Conservation (phyloP, 2,888 invertebrate species). For the Pachycephus smyrnensis region DNA sequence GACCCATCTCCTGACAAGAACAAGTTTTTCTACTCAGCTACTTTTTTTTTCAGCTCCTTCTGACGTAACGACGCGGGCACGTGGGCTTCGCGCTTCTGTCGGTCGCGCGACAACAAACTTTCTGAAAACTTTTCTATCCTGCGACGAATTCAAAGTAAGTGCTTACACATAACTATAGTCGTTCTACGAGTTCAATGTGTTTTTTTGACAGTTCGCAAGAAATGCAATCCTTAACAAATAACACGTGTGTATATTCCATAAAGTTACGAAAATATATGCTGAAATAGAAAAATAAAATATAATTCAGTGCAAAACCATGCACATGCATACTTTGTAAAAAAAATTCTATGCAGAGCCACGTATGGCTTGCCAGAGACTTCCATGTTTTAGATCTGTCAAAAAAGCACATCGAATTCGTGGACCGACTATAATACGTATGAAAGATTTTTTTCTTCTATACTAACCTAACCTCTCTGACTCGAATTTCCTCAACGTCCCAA, state of each 20-base stretch:
- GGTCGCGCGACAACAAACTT: not conserved
- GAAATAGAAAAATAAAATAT: too few relatives aligned
- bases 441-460: not conserved
- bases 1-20: slow-evolving; percentile 50
- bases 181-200: too few relatives aligned
- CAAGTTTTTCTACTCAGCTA: slow-evolving; percentile 64
- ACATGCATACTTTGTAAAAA: too few relatives aligned
- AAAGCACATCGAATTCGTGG: too few relatives aligned
- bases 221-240: too few relatives aligned
- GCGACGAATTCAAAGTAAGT: not conserved
- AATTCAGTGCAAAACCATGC: too few relatives aligned
- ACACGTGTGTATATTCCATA: too few relatives aligned
- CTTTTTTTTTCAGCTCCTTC: slow-evolving; percentile 22
- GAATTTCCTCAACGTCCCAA: not conserved
- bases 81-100: not conserved
- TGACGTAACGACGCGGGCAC: not conserved
- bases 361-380: too few relatives aligned
- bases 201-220: too few relatives aligned
- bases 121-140: not conserved
- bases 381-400: too few relatives aligned
- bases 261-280: too few relatives aligned
- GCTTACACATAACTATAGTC: not conserved
- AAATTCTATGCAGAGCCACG: too few relatives aligned
- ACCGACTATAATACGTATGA: not conserved
- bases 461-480: not conserved